These are phyloP conservation scores for Euura saliciscinereae DNA, from an alignment of 1,140 invertebrate genomes.

Conservation along the genomic window DNA sequence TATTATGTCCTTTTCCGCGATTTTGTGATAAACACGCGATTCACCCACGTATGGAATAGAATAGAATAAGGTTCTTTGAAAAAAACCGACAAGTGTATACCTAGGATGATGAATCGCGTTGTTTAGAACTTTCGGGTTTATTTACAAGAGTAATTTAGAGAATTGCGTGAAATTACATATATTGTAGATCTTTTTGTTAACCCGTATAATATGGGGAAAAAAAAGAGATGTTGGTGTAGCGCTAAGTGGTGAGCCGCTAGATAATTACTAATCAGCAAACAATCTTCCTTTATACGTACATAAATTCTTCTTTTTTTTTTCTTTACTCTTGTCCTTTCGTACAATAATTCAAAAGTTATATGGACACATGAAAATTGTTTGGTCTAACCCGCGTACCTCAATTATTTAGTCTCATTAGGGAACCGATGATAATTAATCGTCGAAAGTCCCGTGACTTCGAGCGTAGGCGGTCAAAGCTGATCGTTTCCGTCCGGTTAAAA, in stretches of 20 bases:
- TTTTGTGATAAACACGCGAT: no score
- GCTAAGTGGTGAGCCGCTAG: not conserved
- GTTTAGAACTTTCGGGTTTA: no score
- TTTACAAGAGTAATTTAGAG: no score
- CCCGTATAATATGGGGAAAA: no score
- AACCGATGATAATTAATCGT: conserved; percentile 7
- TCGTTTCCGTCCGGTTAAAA: conserved; percentile 2
- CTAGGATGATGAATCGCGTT: no score
- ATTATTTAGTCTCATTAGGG: conserved; percentile 7
- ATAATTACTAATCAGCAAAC: conserved; percentile 6
- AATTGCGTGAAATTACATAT: no score
- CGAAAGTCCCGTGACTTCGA: not conserved
- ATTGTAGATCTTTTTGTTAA: no score
- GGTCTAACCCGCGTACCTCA: not conserved
- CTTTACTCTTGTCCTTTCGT: not conserved
- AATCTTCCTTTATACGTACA: not conserved
- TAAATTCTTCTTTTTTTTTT: not conserved
- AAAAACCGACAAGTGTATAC: no score
- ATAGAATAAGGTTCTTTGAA: no score
- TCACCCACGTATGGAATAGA: no score
- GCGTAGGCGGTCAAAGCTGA: conserved; percentile 3
- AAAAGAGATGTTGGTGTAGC: conserved; percentile 2
- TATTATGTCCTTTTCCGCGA: no score
- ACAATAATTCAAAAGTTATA: conserved; percentile 3
- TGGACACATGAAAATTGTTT: not conserved